Conservation (phyloP, 2,797 vertebrate species). For the Balearica regulorum region DNA sequence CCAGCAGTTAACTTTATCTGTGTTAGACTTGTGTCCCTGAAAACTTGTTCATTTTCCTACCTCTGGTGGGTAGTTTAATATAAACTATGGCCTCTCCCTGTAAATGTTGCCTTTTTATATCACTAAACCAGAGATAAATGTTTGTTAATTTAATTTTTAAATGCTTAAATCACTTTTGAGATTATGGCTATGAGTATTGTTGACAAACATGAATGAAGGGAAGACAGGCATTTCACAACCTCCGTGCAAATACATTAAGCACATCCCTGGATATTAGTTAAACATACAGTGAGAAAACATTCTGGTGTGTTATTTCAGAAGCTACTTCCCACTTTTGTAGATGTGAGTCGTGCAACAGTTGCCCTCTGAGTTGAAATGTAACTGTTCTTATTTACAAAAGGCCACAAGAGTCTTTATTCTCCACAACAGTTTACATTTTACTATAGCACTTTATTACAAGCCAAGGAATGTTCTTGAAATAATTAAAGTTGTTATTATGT, state of each 20-base stretch:
- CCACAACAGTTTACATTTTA: background rate
- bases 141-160: background rate
- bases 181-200: background rate
- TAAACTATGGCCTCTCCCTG: background rate
- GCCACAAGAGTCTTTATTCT: background rate
- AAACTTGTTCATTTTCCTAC: background rate
- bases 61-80: background rate
- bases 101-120: background rate
- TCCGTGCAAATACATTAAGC: background rate
- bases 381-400: background rate
- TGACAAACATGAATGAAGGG: background rate
- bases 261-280: background rate
- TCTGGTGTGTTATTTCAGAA: background rate
- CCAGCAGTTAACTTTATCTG: background rate
- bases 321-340: background rate
- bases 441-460: background rate
- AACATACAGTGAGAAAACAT: background rate
- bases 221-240: background rate
- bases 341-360: background rate
- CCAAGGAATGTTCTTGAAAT: background rate
- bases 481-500: background rate
- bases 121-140: background rate
- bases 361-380: background rate
- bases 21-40: background rate
- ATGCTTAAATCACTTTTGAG: background rate